A percentile compares a stretch with the other conserved stretches of the same genome.
phyloP scores from a whole-genome alignment of 2,113 vertebrate genomes.

The Nothoprocta perdicaria region DNA sequence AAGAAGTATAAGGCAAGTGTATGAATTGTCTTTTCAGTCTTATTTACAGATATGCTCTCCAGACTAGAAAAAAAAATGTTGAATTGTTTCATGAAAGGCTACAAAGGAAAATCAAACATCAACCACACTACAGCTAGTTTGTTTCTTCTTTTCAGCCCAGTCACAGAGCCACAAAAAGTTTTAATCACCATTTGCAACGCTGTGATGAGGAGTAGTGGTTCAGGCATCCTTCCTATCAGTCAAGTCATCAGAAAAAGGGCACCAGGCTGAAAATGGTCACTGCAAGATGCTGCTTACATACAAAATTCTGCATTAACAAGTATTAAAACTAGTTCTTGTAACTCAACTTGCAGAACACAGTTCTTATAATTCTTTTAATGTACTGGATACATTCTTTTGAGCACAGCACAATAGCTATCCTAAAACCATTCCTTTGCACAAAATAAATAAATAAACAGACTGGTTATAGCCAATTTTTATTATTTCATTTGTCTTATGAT shows the following conservation, averaged over 20 bases:
- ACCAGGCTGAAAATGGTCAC: not conserved
- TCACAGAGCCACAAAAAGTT: not conserved
- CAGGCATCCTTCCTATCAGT: not conserved
- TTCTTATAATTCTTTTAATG: not conserved
- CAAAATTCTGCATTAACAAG: not conserved
- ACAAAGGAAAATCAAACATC: not conserved
- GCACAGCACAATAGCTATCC: not conserved
- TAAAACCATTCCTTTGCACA: not conserved
- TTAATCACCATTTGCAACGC: not conserved
- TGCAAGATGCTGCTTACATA: not conserved
- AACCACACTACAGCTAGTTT: not conserved
- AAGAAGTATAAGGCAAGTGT: not conserved
- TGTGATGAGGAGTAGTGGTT: not conserved
- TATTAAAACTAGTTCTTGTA: fast-evolving
- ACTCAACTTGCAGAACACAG: not conserved
- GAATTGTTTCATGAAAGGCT: not conserved
- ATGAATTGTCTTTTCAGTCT: not conserved
- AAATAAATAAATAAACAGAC: not conserved
- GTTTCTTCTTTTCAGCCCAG: not conserved
- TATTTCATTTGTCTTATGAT: not conserved
- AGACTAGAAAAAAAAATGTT: not conserved
- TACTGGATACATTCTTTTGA: not conserved
- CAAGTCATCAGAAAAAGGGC: not conserved
- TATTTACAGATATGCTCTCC: not conserved
- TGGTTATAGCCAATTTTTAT: not conserved